Evolutionary conservation across 2,797 vertebrate genomes (phyloP).

Genomic region (Mareca penelope): DNA sequence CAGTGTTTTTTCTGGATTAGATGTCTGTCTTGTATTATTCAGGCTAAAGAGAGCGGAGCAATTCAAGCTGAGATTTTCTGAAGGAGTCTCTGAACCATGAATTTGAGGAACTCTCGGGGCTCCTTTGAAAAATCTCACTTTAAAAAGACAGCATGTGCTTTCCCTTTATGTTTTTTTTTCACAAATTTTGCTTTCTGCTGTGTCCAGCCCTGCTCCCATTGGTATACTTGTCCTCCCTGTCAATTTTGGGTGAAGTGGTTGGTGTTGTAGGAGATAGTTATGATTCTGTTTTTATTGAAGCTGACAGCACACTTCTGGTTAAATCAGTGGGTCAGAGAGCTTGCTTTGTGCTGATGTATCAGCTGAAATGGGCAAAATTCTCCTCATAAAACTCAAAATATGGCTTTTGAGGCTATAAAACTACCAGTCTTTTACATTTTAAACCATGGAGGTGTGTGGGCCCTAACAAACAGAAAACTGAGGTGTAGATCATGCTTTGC

Average conservation of each 20-base stretch:
- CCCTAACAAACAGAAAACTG: neutral
- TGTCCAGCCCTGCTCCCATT: neutral
- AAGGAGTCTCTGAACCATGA: neutral
- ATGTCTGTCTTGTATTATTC: neutral
- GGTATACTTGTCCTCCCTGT: neutral
- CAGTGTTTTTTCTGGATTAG: neutral
- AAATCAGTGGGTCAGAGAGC: neutral
- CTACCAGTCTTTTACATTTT: neutral
- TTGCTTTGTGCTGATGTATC: neutral
- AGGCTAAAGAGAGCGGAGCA: neutral
- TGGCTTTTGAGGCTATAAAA: neutral
- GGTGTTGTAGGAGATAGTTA: neutral
- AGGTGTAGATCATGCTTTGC: neutral
- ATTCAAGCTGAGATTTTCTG: neutral
- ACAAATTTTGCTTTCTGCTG: neutral
- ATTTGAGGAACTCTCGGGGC: neutral
- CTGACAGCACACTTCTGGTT: neutral
- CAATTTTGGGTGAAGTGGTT: rapidly evolving
- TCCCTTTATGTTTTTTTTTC: neutral
- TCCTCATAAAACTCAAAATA: neutral
- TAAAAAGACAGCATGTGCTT: neutral
- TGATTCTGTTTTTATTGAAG: neutral
- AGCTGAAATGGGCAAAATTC: neutral
- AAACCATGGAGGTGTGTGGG: rapidly evolving
- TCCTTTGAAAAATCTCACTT: neutral